Conservation (phyloP, 2,888 invertebrate species). For the Sphinx pinastri region DNA sequence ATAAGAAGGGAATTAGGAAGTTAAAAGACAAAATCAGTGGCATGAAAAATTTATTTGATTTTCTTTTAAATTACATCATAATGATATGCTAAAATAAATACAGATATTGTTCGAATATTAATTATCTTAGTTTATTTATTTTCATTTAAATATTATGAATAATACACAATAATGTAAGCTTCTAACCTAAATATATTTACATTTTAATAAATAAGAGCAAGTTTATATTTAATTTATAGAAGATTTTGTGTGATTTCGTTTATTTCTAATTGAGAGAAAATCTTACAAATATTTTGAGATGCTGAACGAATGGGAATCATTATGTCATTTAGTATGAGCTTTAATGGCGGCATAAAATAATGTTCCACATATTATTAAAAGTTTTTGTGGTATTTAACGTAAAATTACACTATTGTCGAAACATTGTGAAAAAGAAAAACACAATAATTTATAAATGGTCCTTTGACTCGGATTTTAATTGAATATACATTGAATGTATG, state of each 20-base stretch:
- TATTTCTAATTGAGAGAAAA: constrained; percentile 36
- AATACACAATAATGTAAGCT: constrained; percentile 12
- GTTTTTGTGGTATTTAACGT: neutral
- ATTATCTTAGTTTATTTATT: constrained; percentile 62
- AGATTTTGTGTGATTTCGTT: constrained; percentile 35
- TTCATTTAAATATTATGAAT: constrained; percentile 74
- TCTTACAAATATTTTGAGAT: constrained; percentile 20
- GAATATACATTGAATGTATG: too few species aligned
- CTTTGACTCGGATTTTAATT: too few species aligned
- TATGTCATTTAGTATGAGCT: neutral
- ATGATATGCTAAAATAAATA: constrained; percentile 81
- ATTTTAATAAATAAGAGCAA: constrained; percentile 51
- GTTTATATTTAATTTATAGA: constrained; percentile 25
- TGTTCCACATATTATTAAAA: neutral
- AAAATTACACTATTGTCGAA: neutral
- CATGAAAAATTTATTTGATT: constrained; percentile 83
- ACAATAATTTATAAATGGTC: neutral
- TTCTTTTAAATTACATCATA: constrained; percentile 77
- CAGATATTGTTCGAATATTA: constrained; percentile 76
- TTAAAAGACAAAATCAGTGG: constrained; percentile 64
- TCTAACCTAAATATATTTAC: constrained; percentile 65
- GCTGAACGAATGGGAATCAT: neutral
- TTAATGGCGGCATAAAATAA: neutral
- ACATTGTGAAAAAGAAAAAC: neutral
- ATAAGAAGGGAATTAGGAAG: constrained; percentile 28